Evolutionary conservation across 2,797 vertebrate genomes (phyloP).

Genomic region (Odontamblyopus lacepedii): DNA sequence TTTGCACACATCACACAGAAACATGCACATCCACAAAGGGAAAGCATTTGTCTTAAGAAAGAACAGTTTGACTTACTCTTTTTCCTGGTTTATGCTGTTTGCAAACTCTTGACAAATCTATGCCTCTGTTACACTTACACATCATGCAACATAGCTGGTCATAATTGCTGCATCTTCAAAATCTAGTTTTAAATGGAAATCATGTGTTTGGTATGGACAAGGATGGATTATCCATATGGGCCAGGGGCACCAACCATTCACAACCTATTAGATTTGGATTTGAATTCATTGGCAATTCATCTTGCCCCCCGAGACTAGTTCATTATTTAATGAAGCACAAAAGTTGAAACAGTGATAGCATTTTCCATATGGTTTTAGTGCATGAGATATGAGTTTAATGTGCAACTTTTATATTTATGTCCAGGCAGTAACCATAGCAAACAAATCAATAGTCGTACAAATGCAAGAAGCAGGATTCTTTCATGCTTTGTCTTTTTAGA

Average conservation of each 20-base stretch:
- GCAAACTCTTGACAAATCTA: not conserved
- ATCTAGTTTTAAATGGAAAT: not conserved
- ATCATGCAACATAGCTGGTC: not conserved
- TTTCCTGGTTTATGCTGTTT: not conserved
- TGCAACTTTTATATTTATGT: not conserved
- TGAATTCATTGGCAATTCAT: not conserved
- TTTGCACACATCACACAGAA: conserved; percentile 43
- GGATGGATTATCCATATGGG: too few relatives aligned
- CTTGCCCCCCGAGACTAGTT: not conserved
- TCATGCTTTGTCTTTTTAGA: conserved; percentile 44
- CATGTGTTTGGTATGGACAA: not conserved
- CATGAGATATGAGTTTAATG: not conserved
- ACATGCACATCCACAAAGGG: conserved; percentile 1
- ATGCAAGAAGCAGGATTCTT: conserved; percentile 1
- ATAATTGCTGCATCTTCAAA: not conserved
- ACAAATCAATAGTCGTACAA: not conserved
- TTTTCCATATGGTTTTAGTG: not conserved
- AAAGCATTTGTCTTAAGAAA: conserved; percentile 25
- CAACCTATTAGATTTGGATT: not conserved
- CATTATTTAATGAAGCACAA: not conserved
- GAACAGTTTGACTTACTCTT: not conserved
- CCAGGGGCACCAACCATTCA: too few relatives aligned
- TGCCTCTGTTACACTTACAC: not conserved
- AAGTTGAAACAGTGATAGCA: not conserved
- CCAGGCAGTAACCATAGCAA: not conserved